These are phyloP conservation scores for Dryobates pubescens DNA, from an alignment of 2,797 vertebrate genomes.

Conservation along the genomic window DNA sequence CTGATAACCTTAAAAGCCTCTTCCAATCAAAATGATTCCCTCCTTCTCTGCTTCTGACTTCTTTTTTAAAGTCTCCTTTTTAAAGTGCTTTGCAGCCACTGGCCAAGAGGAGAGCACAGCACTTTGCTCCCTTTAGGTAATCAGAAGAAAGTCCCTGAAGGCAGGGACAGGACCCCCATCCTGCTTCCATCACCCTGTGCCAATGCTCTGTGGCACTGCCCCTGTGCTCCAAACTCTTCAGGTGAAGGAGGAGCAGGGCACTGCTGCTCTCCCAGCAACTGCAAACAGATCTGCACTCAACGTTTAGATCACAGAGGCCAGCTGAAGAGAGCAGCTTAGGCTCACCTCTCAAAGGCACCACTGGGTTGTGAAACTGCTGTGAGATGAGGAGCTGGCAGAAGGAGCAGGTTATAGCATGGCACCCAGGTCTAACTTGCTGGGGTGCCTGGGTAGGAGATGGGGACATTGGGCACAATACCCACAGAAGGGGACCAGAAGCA, in stretches of 20 bases:
- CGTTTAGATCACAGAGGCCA: too few species aligned
- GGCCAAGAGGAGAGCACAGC: not conserved
- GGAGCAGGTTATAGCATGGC: accelerated
- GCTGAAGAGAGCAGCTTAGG: not conserved
- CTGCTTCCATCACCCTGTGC: not conserved
- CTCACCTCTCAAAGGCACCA: not conserved
- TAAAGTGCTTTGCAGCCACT: not conserved
- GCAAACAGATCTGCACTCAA: not conserved
- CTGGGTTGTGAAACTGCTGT: not conserved
- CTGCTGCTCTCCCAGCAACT: too few species aligned
- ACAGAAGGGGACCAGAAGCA: not conserved
- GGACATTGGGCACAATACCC: accelerated
- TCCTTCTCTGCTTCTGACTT: too few species aligned
- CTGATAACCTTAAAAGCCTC: too few species aligned
- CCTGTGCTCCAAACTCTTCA: not conserved
- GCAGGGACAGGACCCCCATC: not conserved
- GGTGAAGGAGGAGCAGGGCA: accelerated
- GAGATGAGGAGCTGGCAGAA: accelerated
- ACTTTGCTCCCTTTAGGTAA: accelerated
- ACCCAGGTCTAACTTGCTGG: too few species aligned
- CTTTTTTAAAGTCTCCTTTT: too few species aligned
- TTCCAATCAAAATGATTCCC: too few species aligned
- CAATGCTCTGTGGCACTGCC: accelerated
- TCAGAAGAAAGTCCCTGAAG: not conserved
- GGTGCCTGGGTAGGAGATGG: too few species aligned